A percentile compares a stretch with the other conserved stretches of the same genome.
phyloP scores from a whole-genome alignment of 2,888 invertebrate genomes.

The Calameuta idolon region DNA sequence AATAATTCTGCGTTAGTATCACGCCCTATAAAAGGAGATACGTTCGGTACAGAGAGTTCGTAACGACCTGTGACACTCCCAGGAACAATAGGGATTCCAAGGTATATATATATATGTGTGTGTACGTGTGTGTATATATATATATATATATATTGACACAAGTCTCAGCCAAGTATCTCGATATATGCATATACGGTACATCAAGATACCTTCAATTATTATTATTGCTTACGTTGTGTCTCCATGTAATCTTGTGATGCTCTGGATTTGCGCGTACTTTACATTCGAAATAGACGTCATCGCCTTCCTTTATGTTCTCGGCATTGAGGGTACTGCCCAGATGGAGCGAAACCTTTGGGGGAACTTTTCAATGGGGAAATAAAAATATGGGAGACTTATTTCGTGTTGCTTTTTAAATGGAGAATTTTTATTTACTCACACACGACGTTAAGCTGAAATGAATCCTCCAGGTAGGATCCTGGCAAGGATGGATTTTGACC shows the following conservation, averaged over 20 bases:
- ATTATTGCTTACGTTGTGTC: conserved; percentile 76
- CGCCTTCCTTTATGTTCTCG: conserved; percentile 83
- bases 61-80: neutral
- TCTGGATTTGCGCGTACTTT: conserved; percentile 82
- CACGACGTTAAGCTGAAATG: conserved; percentile 85
- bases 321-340: conserved; percentile 81
- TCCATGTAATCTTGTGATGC: conserved; percentile 82
- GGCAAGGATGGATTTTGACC: conserved; percentile 86
- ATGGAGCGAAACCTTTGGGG: conserved; percentile 78
- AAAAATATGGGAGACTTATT: conserved; percentile 16
- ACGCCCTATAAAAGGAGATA: conserved; percentile 71
- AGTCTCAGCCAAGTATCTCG: neutral
- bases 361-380: conserved; percentile 69
- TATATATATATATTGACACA: neutral
- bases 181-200: neutral
- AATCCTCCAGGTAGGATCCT: conserved; percentile 83
- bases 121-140: no score
- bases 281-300: conserved; percentile 85
- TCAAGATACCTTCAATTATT: neutral
- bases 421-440: conserved; percentile 75
- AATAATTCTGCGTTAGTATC: conserved; percentile 83
- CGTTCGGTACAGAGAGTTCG: neutral
- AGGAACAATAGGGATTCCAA: neutral
- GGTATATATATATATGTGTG: neutral
- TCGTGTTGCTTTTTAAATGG: neutral